Evolutionary conservation across 2,797 vertebrate species (phyloP), one percentile per base, ranked within the genome.

Genomic region (Takifugu rubripes): DNA sequence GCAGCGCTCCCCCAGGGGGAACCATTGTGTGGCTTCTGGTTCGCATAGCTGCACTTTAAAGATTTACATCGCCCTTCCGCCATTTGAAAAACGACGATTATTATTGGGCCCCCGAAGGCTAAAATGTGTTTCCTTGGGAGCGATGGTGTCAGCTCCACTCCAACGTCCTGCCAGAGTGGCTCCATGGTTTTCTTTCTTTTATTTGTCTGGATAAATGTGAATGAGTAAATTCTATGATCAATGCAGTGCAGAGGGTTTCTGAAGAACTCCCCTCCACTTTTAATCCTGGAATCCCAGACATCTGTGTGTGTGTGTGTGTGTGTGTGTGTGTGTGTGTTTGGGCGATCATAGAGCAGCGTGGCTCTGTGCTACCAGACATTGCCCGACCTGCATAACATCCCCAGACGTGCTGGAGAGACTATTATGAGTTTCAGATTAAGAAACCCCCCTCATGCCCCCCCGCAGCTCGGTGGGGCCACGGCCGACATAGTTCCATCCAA

Each of bases 51-150:
- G 70, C 17, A 66, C 84, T 84, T 80, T 79, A 81, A 87, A 87
- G 78, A 75, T 65, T 81, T 76, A 66, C 80, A 71, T 50, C 79
- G 54, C 78, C 66, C 84, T 89, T 89, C 87, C 86, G 82, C 74
- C 6, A 62, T 68, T 68, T 61, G 54, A 66, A 81, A 77, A 80
- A 73, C 65, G 60, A 1, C 0, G n/a, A 46, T 54, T 73, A 52
- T 77, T 78, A 83, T 61, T 77, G 65, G 25, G 46, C 60, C 59
- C 61, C 63, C 54, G 64, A 70, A 81, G 62, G 49, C 54, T 50
- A 45, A 74, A 61, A 61, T 42, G n/a, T 31, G 29, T 54, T 77
- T 77, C 66, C 68, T 71, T 45, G 8, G 21, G 21, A 21, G 21
- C 21, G 21, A 21, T 21, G 21, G 21, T 21, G 21, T 21, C 21